Evolutionary conservation across 2,113 vertebrate genomes (phyloP), one percentile per base, ranked within the genome.

Genomic region (Paraplagusia blochii): DNA sequence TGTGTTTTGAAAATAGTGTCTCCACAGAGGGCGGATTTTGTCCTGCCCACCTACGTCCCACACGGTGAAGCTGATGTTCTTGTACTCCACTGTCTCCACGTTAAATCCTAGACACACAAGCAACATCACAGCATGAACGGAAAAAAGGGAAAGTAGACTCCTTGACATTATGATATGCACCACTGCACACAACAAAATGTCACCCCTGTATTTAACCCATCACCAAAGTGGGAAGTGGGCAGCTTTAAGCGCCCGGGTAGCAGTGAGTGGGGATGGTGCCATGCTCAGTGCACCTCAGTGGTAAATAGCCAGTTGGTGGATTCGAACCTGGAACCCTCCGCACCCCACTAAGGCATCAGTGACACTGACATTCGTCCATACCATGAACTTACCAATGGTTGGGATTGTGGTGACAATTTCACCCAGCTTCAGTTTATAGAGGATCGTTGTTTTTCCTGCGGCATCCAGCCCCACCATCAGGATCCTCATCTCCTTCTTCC

Each of bases 21-120:
- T 93, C 96, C 96, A 98, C 57, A 98, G 93, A 46, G 96, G 95
- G 29, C 96, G 93, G 78, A 98, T 98, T 89, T 98, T 98, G 87
- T 98, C 95, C 83, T 98, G 96, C 88, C 96, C 96, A 53, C 96
- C 96, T 49, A 98, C 96, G 0, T 98, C 96, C 96, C 96, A 98
- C 68, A 98, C 96, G 7, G 96, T 98, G 88, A 98, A 98, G 89
- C 95, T 98, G 90, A 98, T 97, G 88, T 97, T 98, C 92, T 98
- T 98, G 90, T 98, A 98, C 56, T 98, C 96, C 82, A 98, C 95
- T 0, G 95, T 98, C 87, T 98, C 96, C 64, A 98, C 96, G 0
- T 98, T 98, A 82, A 98, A 98, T 6, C 95, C 95, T 98, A 83
- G 10, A 66, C 71, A 62, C 19, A 76, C 44, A 8, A 54, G 50